Conservation (phyloP, 2,113 vertebrate species). For the Pangasianodon hypophthalmus region DNA sequence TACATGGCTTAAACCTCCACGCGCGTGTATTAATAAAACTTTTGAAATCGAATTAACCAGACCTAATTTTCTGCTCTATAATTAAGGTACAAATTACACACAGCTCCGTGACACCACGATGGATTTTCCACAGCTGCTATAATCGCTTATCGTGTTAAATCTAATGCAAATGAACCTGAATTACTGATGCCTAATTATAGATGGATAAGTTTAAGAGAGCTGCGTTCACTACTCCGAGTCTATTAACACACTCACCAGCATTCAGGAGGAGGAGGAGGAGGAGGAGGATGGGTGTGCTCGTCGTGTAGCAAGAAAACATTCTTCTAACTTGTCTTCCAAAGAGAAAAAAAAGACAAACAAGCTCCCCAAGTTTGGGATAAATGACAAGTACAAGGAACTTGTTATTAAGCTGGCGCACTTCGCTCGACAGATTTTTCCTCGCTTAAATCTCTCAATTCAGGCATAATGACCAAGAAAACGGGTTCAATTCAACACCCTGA, state of each 20-base stretch:
- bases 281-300: neutral
- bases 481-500: neutral
- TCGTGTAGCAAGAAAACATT: constrained; percentile 26
- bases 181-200: constrained; percentile 1
- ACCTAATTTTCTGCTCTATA: constrained; percentile 10
- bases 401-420: neutral
- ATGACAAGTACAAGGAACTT: neutral
- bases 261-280: neutral
- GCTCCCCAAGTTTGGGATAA: constrained; percentile 1
- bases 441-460: neutral
- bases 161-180: constrained; percentile 6
- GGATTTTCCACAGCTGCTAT: neutral
- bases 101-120: neutral
- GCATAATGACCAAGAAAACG: neutral
- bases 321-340: constrained; percentile 22
- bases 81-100: constrained; percentile 15
- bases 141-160: constrained; percentile 5
- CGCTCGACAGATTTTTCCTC: neutral
- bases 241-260: constrained; percentile 38
- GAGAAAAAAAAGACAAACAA: neutral
- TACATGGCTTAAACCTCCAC: neutral
- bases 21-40: constrained; percentile 25
- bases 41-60: constrained; percentile 33
- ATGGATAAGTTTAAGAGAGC: constrained; percentile 15
- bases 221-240: neutral